Conservation (phyloP, 2,113 vertebrate species). For the Noctilio leporinus region DNA sequence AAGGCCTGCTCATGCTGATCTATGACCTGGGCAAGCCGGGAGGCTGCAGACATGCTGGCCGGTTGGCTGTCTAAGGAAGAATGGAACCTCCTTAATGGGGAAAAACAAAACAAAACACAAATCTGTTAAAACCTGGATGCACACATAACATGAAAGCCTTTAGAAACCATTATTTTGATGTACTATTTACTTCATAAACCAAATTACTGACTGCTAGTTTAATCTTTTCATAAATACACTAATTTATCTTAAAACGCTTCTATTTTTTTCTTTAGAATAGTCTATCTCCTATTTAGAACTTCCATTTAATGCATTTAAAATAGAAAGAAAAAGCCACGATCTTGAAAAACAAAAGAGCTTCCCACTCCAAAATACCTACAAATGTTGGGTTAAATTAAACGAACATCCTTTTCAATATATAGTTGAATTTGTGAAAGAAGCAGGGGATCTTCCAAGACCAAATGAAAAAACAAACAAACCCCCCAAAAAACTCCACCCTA, state of each 20-base stretch:
- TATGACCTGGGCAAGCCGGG: neutral
- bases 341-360: conserved; percentile 8
- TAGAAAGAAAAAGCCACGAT: neutral
- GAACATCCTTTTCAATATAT: neutral
- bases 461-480: neutral
- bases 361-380: neutral
- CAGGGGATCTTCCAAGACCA: neutral
- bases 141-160: neutral
- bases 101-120: neutral
- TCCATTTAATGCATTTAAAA: neutral
- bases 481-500: neutral
- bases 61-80: conserved; percentile 38
- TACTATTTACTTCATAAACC: neutral
- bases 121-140: neutral
- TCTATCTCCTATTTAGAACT: neutral
- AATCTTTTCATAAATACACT: neutral
- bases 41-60: conserved; percentile 3
- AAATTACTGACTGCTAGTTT: neutral
- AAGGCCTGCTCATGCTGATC: conserved; percentile 47
- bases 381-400: neutral
- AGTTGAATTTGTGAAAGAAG: neutral
- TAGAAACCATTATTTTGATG: neutral
- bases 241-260: neutral
- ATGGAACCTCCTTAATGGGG: conserved; percentile 41
- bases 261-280: neutral